Conservation (phyloP, 2,888 invertebrate genomes). For the Tinea pellionella region DNA sequence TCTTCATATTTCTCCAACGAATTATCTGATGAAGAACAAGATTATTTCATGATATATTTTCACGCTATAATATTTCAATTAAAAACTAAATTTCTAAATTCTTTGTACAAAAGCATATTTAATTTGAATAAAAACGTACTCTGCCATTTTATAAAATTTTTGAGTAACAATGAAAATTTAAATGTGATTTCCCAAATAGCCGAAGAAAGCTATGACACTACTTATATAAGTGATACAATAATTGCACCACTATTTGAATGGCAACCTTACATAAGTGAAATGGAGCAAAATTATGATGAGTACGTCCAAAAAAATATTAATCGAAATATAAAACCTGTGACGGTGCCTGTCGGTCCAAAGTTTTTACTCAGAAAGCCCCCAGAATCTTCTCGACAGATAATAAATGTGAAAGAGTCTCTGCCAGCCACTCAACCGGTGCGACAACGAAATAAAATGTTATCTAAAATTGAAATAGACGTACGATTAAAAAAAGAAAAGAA, state of each 20-base stretch:
- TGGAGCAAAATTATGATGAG: conserved; percentile 43
- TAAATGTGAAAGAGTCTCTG: conserved; percentile 9
- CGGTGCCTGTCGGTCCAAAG: conserved; percentile 42
- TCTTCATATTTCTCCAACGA: conserved; percentile 34
- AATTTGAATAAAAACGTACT: conserved; percentile 49
- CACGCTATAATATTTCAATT: conserved; percentile 44
- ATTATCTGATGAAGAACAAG: conserved; percentile 39
- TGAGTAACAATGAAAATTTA: conserved; percentile 54
- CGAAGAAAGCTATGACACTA: conserved; percentile 56
- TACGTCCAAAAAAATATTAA: conserved; percentile 38
- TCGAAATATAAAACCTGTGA: conserved; percentile 38
- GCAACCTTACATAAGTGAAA: conserved; percentile 56
- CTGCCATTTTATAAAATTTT: conserved; percentile 42
- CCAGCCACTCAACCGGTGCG: conserved; percentile 26
- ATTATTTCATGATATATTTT: conserved; percentile 44
- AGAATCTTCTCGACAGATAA: background rate
- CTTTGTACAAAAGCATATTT: conserved; percentile 50
- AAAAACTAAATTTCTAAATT: conserved; percentile 34
- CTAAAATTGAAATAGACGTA: conserved; percentile 44
- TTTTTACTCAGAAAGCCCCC: conserved; percentile 38
- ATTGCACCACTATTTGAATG: conserved; percentile 55
- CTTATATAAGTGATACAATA: conserved; percentile 59
- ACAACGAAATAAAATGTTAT: conserved; percentile 46
- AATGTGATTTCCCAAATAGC: conserved; percentile 54
- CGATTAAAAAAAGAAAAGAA: conserved; percentile 40